Conservation (phyloP, 2,797 vertebrate species). For the Pyrocephalus nanus region DNA sequence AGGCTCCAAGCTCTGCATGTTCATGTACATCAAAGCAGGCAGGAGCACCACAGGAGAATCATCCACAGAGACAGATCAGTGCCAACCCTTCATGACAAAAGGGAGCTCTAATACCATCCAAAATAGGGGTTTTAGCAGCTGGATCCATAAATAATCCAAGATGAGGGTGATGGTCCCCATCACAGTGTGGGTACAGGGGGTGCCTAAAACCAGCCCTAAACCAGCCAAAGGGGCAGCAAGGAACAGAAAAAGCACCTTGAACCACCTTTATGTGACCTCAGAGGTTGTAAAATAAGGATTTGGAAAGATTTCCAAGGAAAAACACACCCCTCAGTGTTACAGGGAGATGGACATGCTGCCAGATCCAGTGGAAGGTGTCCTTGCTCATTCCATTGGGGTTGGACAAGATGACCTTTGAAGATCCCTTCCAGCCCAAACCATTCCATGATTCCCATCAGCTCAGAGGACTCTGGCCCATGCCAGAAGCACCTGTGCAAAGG, state of each 20-base stretch:
- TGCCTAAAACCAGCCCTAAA: not conserved
- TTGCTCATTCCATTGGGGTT: not conserved
- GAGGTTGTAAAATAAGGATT: not conserved
- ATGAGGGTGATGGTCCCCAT: not conserved
- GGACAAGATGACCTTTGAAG: not conserved
- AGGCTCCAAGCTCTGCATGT: not conserved
- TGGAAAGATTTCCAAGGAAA: not conserved
- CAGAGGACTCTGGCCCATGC: accelerated
- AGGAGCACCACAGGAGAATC: not conserved
- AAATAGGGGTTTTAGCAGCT: not conserved
- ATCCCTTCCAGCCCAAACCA: not conserved
- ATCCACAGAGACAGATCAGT: not conserved
- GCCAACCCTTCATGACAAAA: not conserved
- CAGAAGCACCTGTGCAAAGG: accelerated
- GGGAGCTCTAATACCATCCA: not conserved
- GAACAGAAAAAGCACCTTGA: accelerated
- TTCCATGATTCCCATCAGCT: not conserved
- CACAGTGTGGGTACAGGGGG: accelerated
- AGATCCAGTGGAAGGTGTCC: not conserved
- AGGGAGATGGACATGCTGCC: not conserved
- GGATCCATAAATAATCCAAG: slow-evolving; percentile 16
- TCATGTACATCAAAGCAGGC: not conserved
- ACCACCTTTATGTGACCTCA: not conserved
- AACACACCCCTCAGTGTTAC: accelerated
- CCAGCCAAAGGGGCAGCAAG: not conserved